Conservation (phyloP, 2,888 invertebrate genomes). For the Reticulitermes lucifugus region DNA sequence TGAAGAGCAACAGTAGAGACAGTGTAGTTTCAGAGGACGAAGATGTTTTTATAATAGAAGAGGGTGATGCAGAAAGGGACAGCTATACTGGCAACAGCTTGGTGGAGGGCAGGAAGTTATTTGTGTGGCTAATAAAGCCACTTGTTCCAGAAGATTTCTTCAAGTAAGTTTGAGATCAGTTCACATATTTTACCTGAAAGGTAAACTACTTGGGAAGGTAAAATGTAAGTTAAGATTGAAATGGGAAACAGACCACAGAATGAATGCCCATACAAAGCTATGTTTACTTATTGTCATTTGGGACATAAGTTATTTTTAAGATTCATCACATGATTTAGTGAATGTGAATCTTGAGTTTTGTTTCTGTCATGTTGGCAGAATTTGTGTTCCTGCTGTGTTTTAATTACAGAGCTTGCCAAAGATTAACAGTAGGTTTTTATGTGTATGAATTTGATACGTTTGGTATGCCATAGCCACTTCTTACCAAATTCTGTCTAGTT, state of each 20-base stretch:
- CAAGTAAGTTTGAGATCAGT: conserved; percentile 58
- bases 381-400: too few relatives aligned
- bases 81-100: conserved; percentile 66
- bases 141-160: conserved; percentile 72
- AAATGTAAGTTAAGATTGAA: not conserved
- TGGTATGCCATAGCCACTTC: too few relatives aligned
- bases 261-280: too few relatives aligned
- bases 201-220: not conserved
- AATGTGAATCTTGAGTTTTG: too few relatives aligned
- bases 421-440: too few relatives aligned
- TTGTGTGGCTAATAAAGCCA: conserved; percentile 81
- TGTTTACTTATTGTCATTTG: too few relatives aligned
- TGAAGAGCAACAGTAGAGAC: not conserved
- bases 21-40: not conserved
- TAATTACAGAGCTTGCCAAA: too few relatives aligned
- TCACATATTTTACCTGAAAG: not conserved
- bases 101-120: conserved; percentile 72
- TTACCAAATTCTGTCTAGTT: too few relatives aligned
- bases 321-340: not conserved
- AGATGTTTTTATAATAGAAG: conserved; percentile 54
- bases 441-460: too few relatives aligned
- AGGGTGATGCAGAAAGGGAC: conserved; percentile 61
- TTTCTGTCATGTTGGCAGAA: too few relatives aligned
- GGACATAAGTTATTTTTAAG: not conserved
- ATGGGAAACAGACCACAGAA: not conserved